Evolutionary conservation across 1,140 invertebrate species (phyloP).

Genomic region (Acromyrmex heyeri): DNA sequence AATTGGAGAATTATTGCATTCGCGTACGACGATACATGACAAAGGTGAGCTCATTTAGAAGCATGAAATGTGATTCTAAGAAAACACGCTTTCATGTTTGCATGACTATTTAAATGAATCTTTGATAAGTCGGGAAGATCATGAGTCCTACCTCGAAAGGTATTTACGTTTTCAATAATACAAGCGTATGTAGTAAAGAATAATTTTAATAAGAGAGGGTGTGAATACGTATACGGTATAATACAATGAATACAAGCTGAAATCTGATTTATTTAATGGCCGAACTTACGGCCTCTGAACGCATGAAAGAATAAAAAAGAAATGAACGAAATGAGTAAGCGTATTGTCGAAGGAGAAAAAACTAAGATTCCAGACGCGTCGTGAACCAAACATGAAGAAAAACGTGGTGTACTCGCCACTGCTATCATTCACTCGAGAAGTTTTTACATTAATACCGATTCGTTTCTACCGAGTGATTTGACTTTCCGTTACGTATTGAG

Average conservation of each 20-base stretch:
- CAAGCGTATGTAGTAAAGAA: slow-evolving; percentile 22
- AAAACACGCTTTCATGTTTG: neutral
- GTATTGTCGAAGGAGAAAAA: neutral
- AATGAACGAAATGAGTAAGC: neutral
- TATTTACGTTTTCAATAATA: slow-evolving; percentile 43
- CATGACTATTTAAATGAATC: slow-evolving; percentile 15
- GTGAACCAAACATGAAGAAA: neutral
- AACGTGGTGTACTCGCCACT: neutral
- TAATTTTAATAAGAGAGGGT: slow-evolving; percentile 18
- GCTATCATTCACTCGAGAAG: slow-evolving; percentile 18
- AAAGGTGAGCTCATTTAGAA: neutral
- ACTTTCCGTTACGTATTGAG: slow-evolving; percentile 34
- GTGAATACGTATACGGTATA: slow-evolving; percentile 28
- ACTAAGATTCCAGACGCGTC: neutral
- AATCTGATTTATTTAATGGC: slow-evolving; percentile 26
- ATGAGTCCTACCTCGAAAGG: slow-evolving; percentile 31
- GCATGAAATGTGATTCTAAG: neutral
- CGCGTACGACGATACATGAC: neutral
- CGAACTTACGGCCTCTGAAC: slow-evolving; percentile 8
- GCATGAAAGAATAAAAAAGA: neutral
- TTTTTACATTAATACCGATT: slow-evolving; percentile 15
- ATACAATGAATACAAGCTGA: slow-evolving; percentile 3
- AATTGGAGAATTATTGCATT: neutral
- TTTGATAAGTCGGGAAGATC: neutral
- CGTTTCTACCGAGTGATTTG: slow-evolving; percentile 3